Evolutionary conservation across 1,140 invertebrate genomes (phyloP).

Genomic region (Camponotus vicinus): DNA sequence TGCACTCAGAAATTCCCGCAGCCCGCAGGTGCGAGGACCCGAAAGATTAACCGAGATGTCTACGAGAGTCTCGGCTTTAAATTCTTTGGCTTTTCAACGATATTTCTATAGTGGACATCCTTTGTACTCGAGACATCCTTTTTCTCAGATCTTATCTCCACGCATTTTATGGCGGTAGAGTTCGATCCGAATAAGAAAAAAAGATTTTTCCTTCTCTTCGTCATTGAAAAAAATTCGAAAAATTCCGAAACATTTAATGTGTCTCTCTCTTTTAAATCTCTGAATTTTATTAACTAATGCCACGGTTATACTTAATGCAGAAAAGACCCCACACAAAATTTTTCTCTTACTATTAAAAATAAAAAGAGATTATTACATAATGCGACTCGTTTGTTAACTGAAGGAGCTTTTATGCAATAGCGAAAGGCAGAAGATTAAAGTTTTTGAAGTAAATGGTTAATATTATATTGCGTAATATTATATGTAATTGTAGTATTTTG

Average conservation of each 20-base stretch:
- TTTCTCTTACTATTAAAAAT: background rate
- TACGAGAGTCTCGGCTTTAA: constrained; percentile 2
- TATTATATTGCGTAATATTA: background rate
- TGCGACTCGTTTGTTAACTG: background rate
- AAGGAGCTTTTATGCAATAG: background rate
- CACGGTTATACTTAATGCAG: background rate
- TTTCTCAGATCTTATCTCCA: background rate
- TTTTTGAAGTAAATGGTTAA: background rate
- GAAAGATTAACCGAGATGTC: constrained; percentile 44
- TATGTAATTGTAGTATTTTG: background rate
- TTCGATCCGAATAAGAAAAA: background rate
- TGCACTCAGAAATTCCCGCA: constrained; percentile 35
- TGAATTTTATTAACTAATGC: background rate
- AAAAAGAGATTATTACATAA: background rate
- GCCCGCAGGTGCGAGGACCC: constrained; percentile 31
- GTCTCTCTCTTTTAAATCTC: background rate
- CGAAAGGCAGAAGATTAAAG: background rate
- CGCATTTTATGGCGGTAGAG: background rate
- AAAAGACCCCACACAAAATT: background rate
- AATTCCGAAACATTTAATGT: background rate
- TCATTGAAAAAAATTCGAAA: background rate
- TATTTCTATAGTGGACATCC: background rate
- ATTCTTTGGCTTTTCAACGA: constrained; percentile 17
- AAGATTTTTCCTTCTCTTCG: background rate
- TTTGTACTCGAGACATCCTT: background rate